phyloP scores from a whole-genome alignment of 1,140 invertebrate species.

The Schlechtendalia chinensis region DNA sequence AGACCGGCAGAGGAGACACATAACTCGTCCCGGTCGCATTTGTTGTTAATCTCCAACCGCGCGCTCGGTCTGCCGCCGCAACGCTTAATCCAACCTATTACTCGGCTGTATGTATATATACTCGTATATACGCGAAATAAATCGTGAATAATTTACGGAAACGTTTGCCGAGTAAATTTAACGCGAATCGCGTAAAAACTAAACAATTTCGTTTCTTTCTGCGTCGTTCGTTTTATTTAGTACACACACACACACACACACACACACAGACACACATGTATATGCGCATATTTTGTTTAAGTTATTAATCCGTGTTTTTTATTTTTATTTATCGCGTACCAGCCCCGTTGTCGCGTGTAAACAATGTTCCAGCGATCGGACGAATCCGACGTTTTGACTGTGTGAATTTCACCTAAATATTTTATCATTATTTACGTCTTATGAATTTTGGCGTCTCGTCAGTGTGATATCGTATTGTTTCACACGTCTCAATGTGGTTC shows the following conservation, averaged over 20 bases:
- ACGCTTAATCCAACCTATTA: slow-evolving; percentile 1
- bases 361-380: background rate
- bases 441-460: background rate
- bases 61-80: background rate
- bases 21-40: slow-evolving; percentile 6
- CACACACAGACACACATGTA: no score
- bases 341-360: background rate
- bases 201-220: no score
- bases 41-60: background rate
- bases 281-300: background rate
- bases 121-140: background rate
- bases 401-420: background rate
- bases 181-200: background rate
- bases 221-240: background rate
- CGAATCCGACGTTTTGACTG: background rate
- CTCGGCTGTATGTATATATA: no score
- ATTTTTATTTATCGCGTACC: no score
- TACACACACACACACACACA: no score
- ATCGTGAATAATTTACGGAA: background rate
- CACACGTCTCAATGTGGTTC: no score
- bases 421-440: background rate
- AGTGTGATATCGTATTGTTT: background rate
- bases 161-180: background rate
- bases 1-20: background rate
- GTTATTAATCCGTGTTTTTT: background rate